Base-by-base conservation (phyloP, 2,113 vertebrate species). In the Clarias macrocephalus region DNA sequence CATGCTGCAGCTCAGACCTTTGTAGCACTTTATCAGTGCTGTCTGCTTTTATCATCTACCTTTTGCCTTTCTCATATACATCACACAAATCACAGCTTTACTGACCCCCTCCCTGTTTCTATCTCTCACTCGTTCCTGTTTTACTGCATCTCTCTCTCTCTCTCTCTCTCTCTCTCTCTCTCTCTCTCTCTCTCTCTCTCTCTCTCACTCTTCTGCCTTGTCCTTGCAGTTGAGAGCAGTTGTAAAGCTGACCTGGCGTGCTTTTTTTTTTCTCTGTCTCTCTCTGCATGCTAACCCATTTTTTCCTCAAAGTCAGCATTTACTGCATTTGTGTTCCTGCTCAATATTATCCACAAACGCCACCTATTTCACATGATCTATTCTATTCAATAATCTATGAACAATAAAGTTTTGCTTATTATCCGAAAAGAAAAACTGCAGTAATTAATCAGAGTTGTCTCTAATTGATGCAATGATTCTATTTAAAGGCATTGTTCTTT, bases 191-290 rank as follows among this genome's bases (percentile, higher is more conserved):
- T 80, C 52, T 73, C 63, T 63, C 15, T 42, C 16, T 42, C 42
- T 72, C n/a, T n/a, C 75, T 57, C 15, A 19, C 0, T 85, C 88
- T 80, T 88, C 86, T 86, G 2, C 48, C 4, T 68, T 68, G 25
- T 83, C 60, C 37, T 66, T 48, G 65, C 33, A 88, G 82, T 86
- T 75, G 90, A 88, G 83, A 90, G 81, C 54, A 89, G 88, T 63
- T 52, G 88, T 73, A 91, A 91, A 77, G 81, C 87, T 86, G 60
- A 88, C 62, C 77, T 82, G 15, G 86, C 85, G 85, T 83, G 37
- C 68, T 48, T 82, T 28, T 54, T 83, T 80, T 85, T 73, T 12
- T 52, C 54, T 13, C 3, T 60, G 56, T 28, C 72, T 42, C 72
- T 28, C 60, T 48, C 80, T 52, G 5, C 48, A 48, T 52, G 25